These are phyloP conservation scores for Gasterosteus nipponicus DNA, from an alignment of 2,113 vertebrate species.

Conservation along the genomic window DNA sequence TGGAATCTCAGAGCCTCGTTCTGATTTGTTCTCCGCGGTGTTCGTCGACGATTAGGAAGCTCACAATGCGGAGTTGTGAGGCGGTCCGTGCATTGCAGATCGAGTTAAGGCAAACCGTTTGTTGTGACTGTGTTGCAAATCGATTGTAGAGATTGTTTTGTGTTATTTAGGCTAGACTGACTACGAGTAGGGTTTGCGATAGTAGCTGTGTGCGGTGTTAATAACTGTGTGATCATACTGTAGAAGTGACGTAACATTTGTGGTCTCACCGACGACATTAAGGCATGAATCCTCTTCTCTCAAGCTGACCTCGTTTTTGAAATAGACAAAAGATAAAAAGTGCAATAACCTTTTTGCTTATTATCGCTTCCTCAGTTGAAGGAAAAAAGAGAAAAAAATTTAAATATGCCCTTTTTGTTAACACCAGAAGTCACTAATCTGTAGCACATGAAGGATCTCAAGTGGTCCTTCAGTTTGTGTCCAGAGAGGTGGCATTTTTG, in stretches of 20 bases:
- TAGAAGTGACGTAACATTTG: slow-evolving; percentile 78
- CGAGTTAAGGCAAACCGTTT: slow-evolving; percentile 61
- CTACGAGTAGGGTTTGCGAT: slow-evolving; percentile 73
- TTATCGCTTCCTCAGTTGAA: slow-evolving; percentile 76
- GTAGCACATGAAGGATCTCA: slow-evolving; percentile 69
- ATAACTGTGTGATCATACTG: slow-evolving; percentile 77
- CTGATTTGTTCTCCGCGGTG: slow-evolving; percentile 54
- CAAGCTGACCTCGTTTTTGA: slow-evolving; percentile 78
- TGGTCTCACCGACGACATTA: slow-evolving; percentile 68
- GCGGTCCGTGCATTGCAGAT: slow-evolving; percentile 54
- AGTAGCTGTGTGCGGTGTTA: slow-evolving; percentile 81
- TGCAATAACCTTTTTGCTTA: slow-evolving; percentile 84
- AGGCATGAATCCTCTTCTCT: slow-evolving; percentile 78
- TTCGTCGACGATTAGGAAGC: slow-evolving; percentile 40
- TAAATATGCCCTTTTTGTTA: slow-evolving; percentile 66
- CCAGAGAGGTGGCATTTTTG: slow-evolving; percentile 68
- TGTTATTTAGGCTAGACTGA: slow-evolving; percentile 72
- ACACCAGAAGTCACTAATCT: slow-evolving; percentile 77
- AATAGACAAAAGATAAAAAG: slow-evolving; percentile 77
- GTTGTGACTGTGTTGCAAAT: slow-evolving; percentile 74
- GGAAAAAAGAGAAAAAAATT: slow-evolving; percentile 45
- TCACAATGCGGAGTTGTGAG: slow-evolving; percentile 43
- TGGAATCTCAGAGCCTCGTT: slow-evolving; percentile 50
- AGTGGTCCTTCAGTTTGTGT: slow-evolving; percentile 71
- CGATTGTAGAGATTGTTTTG: slow-evolving; percentile 72